A percentile compares a stretch with the other conserved stretches of the same genome.
phyloP scores from a whole-genome alignment of 2,797 vertebrate genomes.

The Fistularia commersonii region DNA sequence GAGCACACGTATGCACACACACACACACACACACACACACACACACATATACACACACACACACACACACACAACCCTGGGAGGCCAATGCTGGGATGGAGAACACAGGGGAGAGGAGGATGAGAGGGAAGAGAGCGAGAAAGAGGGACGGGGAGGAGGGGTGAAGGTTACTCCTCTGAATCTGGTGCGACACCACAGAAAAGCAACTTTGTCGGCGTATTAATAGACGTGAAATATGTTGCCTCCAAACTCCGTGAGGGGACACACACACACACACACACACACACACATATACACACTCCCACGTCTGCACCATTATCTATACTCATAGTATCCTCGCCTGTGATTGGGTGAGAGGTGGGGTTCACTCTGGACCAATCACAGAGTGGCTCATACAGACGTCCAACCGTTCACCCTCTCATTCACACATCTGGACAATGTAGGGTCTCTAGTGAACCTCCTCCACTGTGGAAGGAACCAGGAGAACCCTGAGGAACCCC shows the following conservation, averaged over 20 bases:
- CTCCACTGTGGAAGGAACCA: no score
- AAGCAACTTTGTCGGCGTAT: slow-evolving; percentile 24
- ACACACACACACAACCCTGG: slow-evolving; percentile 39
- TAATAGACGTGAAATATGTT: not conserved
- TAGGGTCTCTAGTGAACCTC: no score
- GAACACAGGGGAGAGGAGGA: slow-evolving; percentile 56
- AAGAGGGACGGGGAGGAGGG: slow-evolving; percentile 10
- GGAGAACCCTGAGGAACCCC: no score
- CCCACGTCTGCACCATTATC: no score
- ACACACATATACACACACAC: slow-evolving; percentile 29
- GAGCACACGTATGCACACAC: no score
- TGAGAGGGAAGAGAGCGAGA: slow-evolving; percentile 26
- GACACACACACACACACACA: slow-evolving; percentile 5
- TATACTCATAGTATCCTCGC: no score
- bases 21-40: slow-evolving; percentile 8
- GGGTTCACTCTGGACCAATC: no score
- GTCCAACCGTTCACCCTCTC: no score
- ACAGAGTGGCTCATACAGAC: no score
- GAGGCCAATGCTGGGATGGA: slow-evolving; percentile 51
- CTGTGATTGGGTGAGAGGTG: no score
- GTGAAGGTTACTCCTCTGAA: slow-evolving; percentile 62
- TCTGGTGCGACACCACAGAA: slow-evolving; percentile 37
- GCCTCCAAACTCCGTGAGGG: not conserved
- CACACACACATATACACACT: slow-evolving; percentile 3
- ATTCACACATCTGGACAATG: no score